These are phyloP conservation scores for Eira barbara DNA, from an alignment of 2,113 vertebrate genomes.

Conservation along the genomic window DNA sequence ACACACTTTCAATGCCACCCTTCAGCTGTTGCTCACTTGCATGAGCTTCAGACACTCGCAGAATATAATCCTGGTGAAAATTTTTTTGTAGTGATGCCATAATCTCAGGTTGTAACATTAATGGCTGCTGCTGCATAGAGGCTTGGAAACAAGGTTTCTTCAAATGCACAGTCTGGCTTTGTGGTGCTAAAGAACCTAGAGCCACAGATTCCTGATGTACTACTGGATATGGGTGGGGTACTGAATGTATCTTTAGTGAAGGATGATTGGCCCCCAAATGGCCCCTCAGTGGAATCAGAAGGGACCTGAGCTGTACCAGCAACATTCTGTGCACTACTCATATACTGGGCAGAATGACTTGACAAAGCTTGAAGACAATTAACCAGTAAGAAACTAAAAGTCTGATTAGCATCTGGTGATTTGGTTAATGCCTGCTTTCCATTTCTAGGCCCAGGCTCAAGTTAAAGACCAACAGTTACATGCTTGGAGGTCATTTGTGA, in stretches of 20 bases:
- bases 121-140: conserved; percentile 60
- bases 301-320: not conserved
- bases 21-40: conserved; percentile 61
- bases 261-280: conserved; percentile 52
- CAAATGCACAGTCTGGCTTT: conserved; percentile 71
- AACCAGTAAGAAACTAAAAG: conserved; percentile 29
- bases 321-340: conserved; percentile 28
- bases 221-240: conserved; percentile 16
- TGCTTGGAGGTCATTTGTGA: conserved; percentile 46
- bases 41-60: conserved; percentile 64
- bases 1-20: conserved; percentile 5
- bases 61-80: conserved; percentile 26
- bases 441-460: conserved; percentile 37
- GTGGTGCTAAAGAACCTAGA: conserved; percentile 73
- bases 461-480: conserved; percentile 11
- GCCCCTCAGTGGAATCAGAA: not conserved
- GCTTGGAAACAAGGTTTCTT: conserved; percentile 55
- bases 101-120: conserved; percentile 52
- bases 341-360: conserved; percentile 46
- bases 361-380: conserved; percentile 40
- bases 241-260: conserved; percentile 13
- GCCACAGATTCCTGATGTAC: conserved; percentile 24
- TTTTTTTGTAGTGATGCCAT: conserved; percentile 52
- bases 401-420: conserved; percentile 20
- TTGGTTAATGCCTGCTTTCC: conserved; percentile 33